Evolutionary conservation across 2,113 vertebrate genomes (phyloP), one percentile per base, ranked within the genome.

Genomic region (Gymnarchus niloticus): DNA sequence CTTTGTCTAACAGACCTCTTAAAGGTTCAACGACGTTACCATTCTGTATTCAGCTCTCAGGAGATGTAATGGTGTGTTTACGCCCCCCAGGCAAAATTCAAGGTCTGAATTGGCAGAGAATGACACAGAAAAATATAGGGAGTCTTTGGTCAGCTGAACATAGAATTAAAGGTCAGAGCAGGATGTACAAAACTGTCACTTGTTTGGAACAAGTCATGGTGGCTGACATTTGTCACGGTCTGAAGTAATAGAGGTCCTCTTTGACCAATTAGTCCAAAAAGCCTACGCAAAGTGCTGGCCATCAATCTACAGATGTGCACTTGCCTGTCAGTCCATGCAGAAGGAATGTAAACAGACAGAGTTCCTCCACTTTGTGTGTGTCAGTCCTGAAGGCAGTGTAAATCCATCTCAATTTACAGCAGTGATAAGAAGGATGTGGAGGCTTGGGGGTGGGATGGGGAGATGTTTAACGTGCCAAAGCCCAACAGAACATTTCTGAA

Each of bases 291-390:
- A 41, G 65, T 33, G 28, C 65, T 73, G 17, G 65, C n/a, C 65
- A 41, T 73, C 65, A 1, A 8, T 17, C 33, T 73, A 3, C 65
- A 73, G 56, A 49, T 65, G 56, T 65, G 57, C 44, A 21, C 44
- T 84, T 19, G 21, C 48, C 57, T 84, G 23, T 23, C 23, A 46
- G 83, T 65, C 2, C 6, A 9, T 46, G 83, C 23, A 83, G 51
- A 80, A 37, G 88, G 88, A 91, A 90, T 87, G 57, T 90, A 89
- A 92, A 91, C 89, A 89, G 56, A 8, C n/a, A 19, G 19, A 81
- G 23, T 23, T 77, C 9, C 28, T 86, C 51, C 81, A 82, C 84
- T 8, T n/a, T 5, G 10, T 56, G 10, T 56, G 76, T 85, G 87
- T 56, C 9, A 85, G 23, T 84, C 3, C 56, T 80, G 86, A 51